phyloP scores from a whole-genome alignment of 1,140 invertebrate species.

The Arion vulgaris region DNA sequence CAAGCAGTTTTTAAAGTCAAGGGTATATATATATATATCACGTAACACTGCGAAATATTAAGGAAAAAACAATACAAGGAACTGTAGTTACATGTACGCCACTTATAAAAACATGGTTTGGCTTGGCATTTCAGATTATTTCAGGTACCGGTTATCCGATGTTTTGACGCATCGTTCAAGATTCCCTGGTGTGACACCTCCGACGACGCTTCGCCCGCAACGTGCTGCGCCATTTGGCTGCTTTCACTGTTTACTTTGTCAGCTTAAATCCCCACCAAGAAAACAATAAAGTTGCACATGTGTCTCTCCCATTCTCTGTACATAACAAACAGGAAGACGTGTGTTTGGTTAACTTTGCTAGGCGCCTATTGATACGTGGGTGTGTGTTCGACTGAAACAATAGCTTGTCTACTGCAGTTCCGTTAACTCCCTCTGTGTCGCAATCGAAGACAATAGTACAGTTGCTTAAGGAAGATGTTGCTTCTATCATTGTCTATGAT shows the following conservation, averaged over 20 bases:
- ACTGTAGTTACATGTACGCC: background rate
- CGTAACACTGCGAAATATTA: too few species aligned
- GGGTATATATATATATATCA: too few species aligned
- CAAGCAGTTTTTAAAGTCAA: too few species aligned
- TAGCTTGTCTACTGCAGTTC: background rate
- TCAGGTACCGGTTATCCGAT: background rate
- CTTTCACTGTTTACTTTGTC: background rate
- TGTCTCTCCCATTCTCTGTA: background rate
- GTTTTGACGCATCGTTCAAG: background rate
- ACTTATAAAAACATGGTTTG: background rate
- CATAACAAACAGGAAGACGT: background rate
- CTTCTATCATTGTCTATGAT: background rate
- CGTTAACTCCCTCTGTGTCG: background rate
- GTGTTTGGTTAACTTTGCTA: background rate
- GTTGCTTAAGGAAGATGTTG: background rate
- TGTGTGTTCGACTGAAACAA: background rate
- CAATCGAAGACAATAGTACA: background rate
- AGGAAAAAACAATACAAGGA: too few species aligned
- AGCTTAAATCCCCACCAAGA: background rate
- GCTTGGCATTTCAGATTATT: background rate
- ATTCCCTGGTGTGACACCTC: background rate
- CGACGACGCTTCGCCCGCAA: background rate
- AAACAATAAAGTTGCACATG: background rate
- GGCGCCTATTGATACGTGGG: background rate
- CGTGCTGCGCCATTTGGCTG: background rate